Base-by-base conservation (phyloP, 2,113 vertebrate genomes). In the Caranx ignobilis region DNA sequence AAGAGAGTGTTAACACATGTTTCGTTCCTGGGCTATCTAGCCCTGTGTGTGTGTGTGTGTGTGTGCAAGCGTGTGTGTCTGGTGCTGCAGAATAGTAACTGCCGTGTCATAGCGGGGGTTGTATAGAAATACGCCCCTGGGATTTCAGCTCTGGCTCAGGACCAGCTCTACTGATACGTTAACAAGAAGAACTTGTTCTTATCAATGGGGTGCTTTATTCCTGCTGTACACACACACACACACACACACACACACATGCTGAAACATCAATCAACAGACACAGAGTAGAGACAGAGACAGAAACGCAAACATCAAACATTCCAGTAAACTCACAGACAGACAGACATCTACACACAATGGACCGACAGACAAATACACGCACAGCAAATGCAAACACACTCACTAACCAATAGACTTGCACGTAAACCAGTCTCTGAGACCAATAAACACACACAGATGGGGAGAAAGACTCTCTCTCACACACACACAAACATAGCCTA, bases 161-260 rank as follows among this genome's bases (percentile, higher is more conserved):
- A 85, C 91, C 94, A 94, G 73, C 74, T 83, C 79, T 6, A 61
- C 92, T 91, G 91, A 93, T 94, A 94, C 75, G 84, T 88, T 93
- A 94, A 95, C 94, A 94, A 94, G 93, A 94, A 93, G 92, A 94
- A 94, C 94, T 94, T 94, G 94, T 95, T 94, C 93, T 91, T 91
- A 93, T 95, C 93, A 95, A 95, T 94, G 92, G 90, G 77, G 65
- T 57, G 71, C 92, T 95, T 94, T 94, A 94, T 94, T 88, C 84
- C 74, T 84, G 68, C 87, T 92, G 85, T 89, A 90, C 83, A 81
- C 82, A 85, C 83, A 82, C 72, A 71, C 71, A 77, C 63, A 68
- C 67, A 62, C 69, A 82, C 84, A 75, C 77, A 68, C 77, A 81
- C 59, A 71, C 35, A 34, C 39, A 57, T 62, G 71, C 47, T 56